Conservation (phyloP, 53 echinoderm and acorn worm genomes). For the Echinarachnius parma region DNA sequence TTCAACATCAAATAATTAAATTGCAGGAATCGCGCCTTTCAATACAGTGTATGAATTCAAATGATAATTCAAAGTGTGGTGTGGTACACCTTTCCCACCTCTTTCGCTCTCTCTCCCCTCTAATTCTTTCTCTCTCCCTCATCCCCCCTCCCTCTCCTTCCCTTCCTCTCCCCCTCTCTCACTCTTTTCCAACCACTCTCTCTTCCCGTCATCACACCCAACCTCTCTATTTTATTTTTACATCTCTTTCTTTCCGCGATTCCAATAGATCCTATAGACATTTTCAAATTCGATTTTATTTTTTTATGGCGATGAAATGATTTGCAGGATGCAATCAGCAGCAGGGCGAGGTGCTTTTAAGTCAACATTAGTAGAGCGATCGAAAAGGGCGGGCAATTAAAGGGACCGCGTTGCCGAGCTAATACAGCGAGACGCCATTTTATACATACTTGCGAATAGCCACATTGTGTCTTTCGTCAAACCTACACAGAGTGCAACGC, state of each 20-base stretch:
- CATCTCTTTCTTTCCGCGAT: neutral
- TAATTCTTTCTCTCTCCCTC: neutral
- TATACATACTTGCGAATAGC: no score
- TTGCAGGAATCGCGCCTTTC: constrained; percentile 23
- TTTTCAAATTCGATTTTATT: no score
- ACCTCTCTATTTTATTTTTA: neutral
- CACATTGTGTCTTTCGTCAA: no score
- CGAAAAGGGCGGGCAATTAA: no score
- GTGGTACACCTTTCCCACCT: neutral
- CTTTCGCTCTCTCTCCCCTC: constrained; percentile 1
- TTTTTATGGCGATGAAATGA: constrained; percentile 38
- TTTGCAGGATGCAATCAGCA: constrained; percentile 34
- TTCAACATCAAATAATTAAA: constrained; percentile 41
- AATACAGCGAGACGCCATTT: no score
- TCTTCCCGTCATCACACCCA: neutral
- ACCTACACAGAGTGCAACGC: no score
- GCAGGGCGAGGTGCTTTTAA: constrained; percentile 49
- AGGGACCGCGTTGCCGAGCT: no score
- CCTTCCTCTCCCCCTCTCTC: neutral
- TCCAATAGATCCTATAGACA: no score
- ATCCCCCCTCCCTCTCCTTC: neutral
- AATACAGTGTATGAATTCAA: no score
- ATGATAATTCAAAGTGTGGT: no score
- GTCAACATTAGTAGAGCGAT: constrained; percentile 48
- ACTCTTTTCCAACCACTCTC: neutral